Evolutionary conservation across 2,888 invertebrate genomes (phyloP), one percentile per base, ranked within the genome.

Genomic region (Patella pellucida): DNA sequence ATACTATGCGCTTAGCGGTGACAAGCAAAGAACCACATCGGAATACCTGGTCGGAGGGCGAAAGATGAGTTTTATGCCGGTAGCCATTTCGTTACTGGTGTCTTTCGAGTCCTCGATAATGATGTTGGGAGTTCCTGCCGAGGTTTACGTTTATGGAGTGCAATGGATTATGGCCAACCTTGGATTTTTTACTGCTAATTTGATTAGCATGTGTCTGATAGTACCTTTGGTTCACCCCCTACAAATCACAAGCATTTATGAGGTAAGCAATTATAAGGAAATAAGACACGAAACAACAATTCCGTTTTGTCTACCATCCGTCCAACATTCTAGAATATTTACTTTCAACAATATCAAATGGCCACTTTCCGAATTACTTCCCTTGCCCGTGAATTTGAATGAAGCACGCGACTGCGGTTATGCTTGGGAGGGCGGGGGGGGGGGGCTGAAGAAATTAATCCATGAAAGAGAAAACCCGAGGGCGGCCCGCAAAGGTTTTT

Each of bases 81-180:
- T 85, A 67, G 85, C 85, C 52, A 78, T 86, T 19, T 86, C 86
- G 1, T 77, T 86, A 5, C 79, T 86, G 78, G 86, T 84, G 31
- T 85, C 85, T 4, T 86, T 85, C 75, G 85, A 86, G 78, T 86
- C 86, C 2, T 86, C 86, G 71, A 85, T 86, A 23, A 84, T 86
- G 85, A 81, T 86, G 82, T 76, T 86, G 51, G 86, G 86, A 5
- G 76, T 83, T 54, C 86, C 86, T 1, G 85, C 86, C 0, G 86
- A 86, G 75, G 78, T 79, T 23, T 86, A 86, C 69, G 80, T 85
- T 7, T 85, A 85, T 69, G 86, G 86, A 0, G 70, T 84, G 0
- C 83, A 85, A 72, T 79, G 76, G 74, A 52, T 81, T 52, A 70
- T 85, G 2, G 80, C 80, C 1, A 78, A 77, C 14, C 9, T 83